Evolutionary conservation across 2,113 vertebrate genomes (phyloP).

Genomic region (Phylloscopus trochiloides): DNA sequence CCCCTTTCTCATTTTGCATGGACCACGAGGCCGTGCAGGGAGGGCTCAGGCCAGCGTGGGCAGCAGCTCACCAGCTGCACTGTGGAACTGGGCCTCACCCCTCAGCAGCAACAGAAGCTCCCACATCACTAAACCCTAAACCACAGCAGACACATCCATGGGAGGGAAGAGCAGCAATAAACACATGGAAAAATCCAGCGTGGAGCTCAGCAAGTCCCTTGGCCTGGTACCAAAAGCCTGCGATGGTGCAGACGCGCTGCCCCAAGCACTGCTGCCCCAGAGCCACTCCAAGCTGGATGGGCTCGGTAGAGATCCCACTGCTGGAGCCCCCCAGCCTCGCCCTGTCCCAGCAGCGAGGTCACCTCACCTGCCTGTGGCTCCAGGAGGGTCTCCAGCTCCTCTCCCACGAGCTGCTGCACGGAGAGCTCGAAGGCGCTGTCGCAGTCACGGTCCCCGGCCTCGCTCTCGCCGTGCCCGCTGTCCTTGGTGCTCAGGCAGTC

Average conservation of each 20-base stretch:
- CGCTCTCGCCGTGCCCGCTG: slow-evolving; percentile 84
- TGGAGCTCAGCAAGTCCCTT: background rate
- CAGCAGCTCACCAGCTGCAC: background rate
- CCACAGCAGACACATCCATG: background rate
- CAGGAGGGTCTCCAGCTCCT: slow-evolving; percentile 83
- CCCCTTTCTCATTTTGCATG: background rate
- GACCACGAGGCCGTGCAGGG: background rate
- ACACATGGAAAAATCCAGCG: fast-evolving
- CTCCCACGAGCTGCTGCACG: slow-evolving; percentile 81
- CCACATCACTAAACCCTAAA: background rate
- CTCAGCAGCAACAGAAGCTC: background rate
- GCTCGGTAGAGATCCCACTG: fast-evolving
- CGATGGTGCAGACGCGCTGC: background rate
- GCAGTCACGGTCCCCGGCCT: slow-evolving; percentile 82
- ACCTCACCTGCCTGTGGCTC: slow-evolving; percentile 78
- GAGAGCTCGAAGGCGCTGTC: slow-evolving; percentile 82
- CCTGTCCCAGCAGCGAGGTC: fast-evolving
- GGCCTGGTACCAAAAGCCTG: background rate
- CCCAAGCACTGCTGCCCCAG: background rate
- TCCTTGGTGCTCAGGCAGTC: slow-evolving; percentile 86
- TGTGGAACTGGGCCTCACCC: background rate
- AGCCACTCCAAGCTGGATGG: too few species aligned
- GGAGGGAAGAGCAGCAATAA: background rate
- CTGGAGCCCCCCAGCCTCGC: background rate
- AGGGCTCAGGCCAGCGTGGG: background rate